Evolutionary conservation across 1,140 invertebrate species (phyloP), one percentile per base, ranked within the genome.

Genomic region (Drosophila navojoa): DNA sequence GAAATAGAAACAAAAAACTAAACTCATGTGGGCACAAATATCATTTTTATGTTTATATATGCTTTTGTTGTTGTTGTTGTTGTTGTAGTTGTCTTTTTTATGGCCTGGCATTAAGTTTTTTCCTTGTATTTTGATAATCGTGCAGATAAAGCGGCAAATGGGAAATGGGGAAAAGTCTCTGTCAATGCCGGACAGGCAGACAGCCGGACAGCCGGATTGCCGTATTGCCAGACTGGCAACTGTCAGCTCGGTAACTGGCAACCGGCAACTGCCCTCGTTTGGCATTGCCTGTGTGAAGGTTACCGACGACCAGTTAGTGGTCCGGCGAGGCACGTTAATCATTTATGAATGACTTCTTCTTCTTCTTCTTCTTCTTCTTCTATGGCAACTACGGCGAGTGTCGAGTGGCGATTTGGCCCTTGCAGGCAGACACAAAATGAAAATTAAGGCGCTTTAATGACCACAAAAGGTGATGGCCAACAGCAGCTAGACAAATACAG

Each of bases 311-410:
- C 81, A 66, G 73, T 66, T 55, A 13, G 32, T 5, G 2, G 22
- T 25, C 22, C 55, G 19, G 40, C 22, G 55, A 6, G 19, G 40
- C 57, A 78, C 70, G 82, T 87, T 81, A 79, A 89, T 89, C 82
- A 87, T 77, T 82, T 87, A 79, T 82, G 79, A 89, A 89, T 82
- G 84, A 78, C 52, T 77, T 67, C 60, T 67, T 71, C 52, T 64
- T 16, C 42, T 44, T n/a, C n/a, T n/a, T n/a, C n/a, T n/a, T n/a
- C 52, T 77, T 67, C 60, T 67, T 71, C 52, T 64, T 16, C 42
- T 44, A 5, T 42, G 42, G 42, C n/a, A 44, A 44, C 42, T 45
- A n/a, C n/a, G 42, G 50, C 71, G 47, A 50, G 42, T 63, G n/a
- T n/a, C n/a, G n/a, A n/a, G n/a, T n/a, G 66, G 49, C 68, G 60